A percentile compares a stretch with the other conserved stretches of the same genome.
phyloP scores from a whole-genome alignment of 2,888 invertebrate species.

The Myopa tessellatipennis region DNA sequence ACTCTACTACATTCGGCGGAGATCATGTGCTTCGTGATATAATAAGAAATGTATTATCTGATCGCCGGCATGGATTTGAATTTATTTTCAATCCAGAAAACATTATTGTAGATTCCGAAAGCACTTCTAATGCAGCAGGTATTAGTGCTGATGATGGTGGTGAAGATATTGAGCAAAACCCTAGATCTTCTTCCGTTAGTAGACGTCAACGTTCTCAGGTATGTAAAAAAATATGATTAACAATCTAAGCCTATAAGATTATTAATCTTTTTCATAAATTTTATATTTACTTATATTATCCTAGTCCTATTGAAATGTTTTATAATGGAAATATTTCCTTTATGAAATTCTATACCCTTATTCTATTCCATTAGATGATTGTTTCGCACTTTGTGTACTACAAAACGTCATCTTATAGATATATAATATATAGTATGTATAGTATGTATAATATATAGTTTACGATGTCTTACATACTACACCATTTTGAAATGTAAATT shows the following conservation, averaged over 20 bases:
- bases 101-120: conserved; percentile 57
- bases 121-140: conserved; percentile 41
- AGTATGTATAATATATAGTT: too few species aligned
- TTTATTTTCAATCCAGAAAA: conserved; percentile 61
- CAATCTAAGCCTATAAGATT: too few species aligned
- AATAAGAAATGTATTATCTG: conserved; percentile 58
- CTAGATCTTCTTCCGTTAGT: conserved; percentile 39
- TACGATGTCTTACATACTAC: too few species aligned
- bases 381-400: too few species aligned
- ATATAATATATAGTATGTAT: too few species aligned
- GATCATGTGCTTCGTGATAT: conserved; percentile 59
- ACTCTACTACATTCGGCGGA: conserved; percentile 49
- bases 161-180: conserved; percentile 31
- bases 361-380: too few species aligned
- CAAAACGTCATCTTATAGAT: too few species aligned
- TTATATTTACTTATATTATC: neutral
- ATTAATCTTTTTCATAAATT: too few species aligned
- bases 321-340: neutral
- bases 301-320: neutral
- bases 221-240: neutral
- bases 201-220: conserved; percentile 39
- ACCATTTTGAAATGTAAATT: too few species aligned
- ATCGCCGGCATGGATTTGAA: conserved; percentile 58
- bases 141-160: conserved; percentile 32
- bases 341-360: too few species aligned